These are phyloP conservation scores for Pelobates fuscus DNA, from an alignment of 2,113 vertebrate species.

Conservation along the genomic window DNA sequence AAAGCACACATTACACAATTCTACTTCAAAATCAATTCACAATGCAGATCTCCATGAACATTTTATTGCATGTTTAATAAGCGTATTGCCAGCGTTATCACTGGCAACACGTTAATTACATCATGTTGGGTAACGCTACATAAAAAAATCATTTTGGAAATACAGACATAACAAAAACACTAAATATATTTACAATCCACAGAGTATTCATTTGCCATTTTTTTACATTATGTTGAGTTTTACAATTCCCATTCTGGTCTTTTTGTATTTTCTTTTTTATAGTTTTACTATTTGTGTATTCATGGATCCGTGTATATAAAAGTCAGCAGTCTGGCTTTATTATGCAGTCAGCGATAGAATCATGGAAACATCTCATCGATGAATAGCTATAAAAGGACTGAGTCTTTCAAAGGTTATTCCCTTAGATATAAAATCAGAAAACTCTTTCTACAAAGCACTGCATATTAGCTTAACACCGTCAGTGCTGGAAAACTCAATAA, in stretches of 20 bases:
- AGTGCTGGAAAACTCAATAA: slow-evolving; percentile 42
- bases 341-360: slow-evolving; percentile 50
- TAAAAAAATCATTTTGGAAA: slow-evolving; percentile 42
- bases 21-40: slow-evolving; percentile 51
- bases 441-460: slow-evolving; percentile 42
- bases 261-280: slow-evolving; percentile 60
- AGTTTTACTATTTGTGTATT: slow-evolving; percentile 51
- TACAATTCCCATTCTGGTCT: slow-evolving; percentile 66
- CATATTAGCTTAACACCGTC: slow-evolving; percentile 49
- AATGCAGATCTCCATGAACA: slow-evolving; percentile 59
- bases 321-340: slow-evolving; percentile 50
- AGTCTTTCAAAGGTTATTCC: slow-evolving; percentile 50
- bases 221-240: slow-evolving; percentile 61
- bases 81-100: slow-evolving; percentile 45
- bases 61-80: slow-evolving; percentile 73
- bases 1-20: too few relatives aligned
- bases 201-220: slow-evolving; percentile 64
- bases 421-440: slow-evolving; percentile 49
- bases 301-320: slow-evolving; percentile 51
- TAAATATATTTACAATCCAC: slow-evolving; percentile 77
- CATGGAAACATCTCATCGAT: slow-evolving; percentile 46
- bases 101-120: slow-evolving; percentile 32
- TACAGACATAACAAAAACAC: slow-evolving; percentile 76
- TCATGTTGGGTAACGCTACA: slow-evolving; percentile 25
- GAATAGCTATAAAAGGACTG: slow-evolving; percentile 47